Percentiles rank a stretch among this genome's conserved stretches.
Conservation (phyloP, 2,888 invertebrate genomes). For the Exephanes ischioxanthus region DNA sequence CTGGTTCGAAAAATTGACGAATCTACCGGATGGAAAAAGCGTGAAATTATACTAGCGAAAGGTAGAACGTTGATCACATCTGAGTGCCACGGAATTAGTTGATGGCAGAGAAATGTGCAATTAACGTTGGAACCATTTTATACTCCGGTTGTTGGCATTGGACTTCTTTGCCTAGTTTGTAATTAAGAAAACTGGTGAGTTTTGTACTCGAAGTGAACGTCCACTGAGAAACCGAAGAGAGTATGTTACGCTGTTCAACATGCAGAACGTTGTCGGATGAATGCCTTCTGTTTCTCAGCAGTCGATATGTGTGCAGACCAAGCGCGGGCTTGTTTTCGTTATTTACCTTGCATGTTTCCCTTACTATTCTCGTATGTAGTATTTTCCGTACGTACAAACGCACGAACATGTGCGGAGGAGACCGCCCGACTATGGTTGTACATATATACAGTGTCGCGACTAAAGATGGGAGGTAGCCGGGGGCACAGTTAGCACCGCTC, state of each 20-base stretch:
- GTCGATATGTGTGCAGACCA: not conserved
- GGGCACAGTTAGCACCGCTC: conserved; percentile 46
- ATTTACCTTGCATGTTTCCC: conserved; percentile 25
- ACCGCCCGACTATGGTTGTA: not conserved
- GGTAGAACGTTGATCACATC: not conserved
- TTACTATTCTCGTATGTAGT: not conserved
- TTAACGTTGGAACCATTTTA: not conserved
- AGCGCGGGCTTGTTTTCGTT: conserved; percentile 3
- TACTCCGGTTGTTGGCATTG: not conserved
- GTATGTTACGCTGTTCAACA: too few relatives aligned
- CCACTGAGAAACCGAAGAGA: too few relatives aligned
- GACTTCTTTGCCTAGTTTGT: not conserved
- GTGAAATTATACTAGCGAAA: not conserved
- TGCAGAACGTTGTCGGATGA: not conserved
- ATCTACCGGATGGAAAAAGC: not conserved
- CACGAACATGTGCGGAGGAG: not conserved
- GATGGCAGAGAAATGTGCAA: not conserved
- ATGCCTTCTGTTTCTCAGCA: too few relatives aligned
- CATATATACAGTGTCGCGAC: conserved; percentile 20
- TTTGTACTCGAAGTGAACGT: not conserved
- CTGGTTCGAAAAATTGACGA: not conserved
- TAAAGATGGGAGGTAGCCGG: conserved; percentile 47
- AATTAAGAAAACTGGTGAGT: not conserved
- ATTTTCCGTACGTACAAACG: not conserved
- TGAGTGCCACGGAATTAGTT: not conserved